Base-by-base conservation (phyloP, 1,140 invertebrate genomes). In the Sitobion miscanthi region DNA sequence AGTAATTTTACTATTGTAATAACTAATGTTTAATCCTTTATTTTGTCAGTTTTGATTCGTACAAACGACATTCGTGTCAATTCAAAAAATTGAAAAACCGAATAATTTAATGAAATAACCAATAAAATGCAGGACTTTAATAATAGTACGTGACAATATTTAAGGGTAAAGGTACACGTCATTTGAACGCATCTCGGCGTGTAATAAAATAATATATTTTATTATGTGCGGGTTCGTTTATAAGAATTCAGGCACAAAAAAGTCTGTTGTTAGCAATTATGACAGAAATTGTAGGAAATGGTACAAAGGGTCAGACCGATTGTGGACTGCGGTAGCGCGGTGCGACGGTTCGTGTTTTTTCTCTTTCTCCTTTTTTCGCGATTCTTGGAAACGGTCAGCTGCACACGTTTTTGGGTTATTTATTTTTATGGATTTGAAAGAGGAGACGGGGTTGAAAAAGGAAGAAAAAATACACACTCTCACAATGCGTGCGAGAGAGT, bases 381-480 rank as follows among this genome's bases (percentile, higher is more conserved):
- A 85, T 93, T 93, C 91, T 93, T 14, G 91, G 91, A 93, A 93
- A 86, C 82, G 91, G 91, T 93, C 91, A 93, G 91, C 91, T 93
- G 91, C 91, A 93, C 91, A 93, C 91, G 91, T 93, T 93, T 93
- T 93, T 93, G 91, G 91, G 91, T 93, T 93, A 93, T 93, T 93
- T 93, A 93, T 93, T 92, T 92, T 92, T 93, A 93, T 93, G 91
- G 91, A 93, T 85, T 93, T 93, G 91, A 93, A 93, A 93, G 91
- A 93, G 82, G 82, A 93, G 91, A 93, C 91, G 91, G 91, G 82
- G 91, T 93, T 93, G 91, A 93, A 93, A 93, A 69, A 93, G 91
- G 49, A 93, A 93, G 82, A 93, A 86, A 92, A 82, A 93, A 89
- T 25, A 25, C 49, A 57, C 69, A 57, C 49, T 42, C 77, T 45